These are phyloP conservation scores for Epinotia ramella DNA, from an alignment of 2,888 invertebrate species.

Conservation along the genomic window DNA sequence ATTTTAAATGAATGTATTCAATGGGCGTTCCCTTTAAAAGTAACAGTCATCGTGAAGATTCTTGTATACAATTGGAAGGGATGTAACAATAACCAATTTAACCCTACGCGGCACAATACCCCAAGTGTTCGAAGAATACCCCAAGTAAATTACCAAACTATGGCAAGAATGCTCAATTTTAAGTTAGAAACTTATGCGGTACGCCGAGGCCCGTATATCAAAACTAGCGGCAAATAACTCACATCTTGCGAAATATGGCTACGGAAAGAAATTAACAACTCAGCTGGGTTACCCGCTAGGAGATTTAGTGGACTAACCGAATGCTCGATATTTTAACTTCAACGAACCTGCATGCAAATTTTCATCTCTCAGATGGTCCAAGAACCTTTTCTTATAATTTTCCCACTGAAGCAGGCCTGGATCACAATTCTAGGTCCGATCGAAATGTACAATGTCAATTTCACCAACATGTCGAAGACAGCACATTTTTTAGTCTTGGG, in stretches of 20 bases:
- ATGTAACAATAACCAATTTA: not conserved
- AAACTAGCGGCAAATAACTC: slow-evolving; percentile 5
- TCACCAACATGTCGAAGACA: too few species aligned
- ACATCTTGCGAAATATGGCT: not conserved
- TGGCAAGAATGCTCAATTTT: slow-evolving; percentile 11
- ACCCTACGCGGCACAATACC: not conserved
- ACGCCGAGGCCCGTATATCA: slow-evolving; percentile 6
- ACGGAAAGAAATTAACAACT: not conserved
- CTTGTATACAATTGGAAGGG: not conserved
- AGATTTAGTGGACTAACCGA: not conserved
- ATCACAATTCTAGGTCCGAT: too few species aligned
- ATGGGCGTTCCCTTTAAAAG: too few species aligned
- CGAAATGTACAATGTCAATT: too few species aligned
- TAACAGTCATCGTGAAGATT: not conserved
- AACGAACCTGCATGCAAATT: not conserved
- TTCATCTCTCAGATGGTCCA: not conserved
- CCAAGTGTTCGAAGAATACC: not conserved
- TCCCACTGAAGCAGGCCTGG: too few species aligned
- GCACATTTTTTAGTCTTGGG: too few species aligned
- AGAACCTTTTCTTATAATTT: too few species aligned
- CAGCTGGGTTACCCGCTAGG: not conserved
- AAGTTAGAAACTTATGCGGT: slow-evolving; percentile 2
- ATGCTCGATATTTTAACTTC: too few species aligned
- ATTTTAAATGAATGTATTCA: too few species aligned
- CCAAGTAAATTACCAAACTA: not conserved